phyloP scores from a whole-genome alignment of 2,888 invertebrate species.

The Diadegma fenestrale region DNA sequence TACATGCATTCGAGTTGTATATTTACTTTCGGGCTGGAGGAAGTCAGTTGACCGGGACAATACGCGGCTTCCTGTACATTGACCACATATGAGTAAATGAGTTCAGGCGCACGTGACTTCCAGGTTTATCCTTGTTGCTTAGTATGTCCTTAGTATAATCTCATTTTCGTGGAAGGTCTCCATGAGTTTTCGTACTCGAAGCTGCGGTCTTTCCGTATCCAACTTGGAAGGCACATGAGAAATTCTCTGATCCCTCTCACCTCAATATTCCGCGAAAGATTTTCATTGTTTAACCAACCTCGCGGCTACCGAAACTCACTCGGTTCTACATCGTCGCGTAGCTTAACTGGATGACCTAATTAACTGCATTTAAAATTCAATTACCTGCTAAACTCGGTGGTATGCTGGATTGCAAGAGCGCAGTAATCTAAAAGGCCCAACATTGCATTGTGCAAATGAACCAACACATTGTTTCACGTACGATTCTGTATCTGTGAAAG shows the following conservation, averaged over 20 bases:
- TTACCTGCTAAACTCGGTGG: constrained; percentile 71
- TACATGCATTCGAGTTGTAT: constrained; percentile 31
- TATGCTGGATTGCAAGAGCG: constrained; percentile 26
- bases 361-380: constrained; percentile 82
- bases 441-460: constrained; percentile 64
- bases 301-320: neutral
- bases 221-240: constrained; percentile 6
- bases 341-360: constrained; percentile 78
- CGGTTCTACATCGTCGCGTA: constrained; percentile 67
- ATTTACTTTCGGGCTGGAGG: constrained; percentile 45
- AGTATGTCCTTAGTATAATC: constrained; percentile 7
- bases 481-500: constrained; percentile 1
- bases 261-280: constrained; percentile 60
- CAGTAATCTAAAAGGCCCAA: constrained; percentile 51
- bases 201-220: constrained; percentile 21
- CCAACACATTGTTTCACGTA: constrained; percentile 30
- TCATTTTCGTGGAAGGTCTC: constrained; percentile 20
- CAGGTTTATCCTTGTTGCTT: constrained; percentile 16
- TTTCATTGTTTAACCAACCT: constrained; percentile 69
- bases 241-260: constrained; percentile 32
- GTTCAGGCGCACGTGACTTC: constrained; percentile 46
- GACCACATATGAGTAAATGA: constrained; percentile 33
- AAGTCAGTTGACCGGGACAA: constrained; percentile 44
- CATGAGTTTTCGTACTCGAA: constrained; percentile 2
- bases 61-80: constrained; percentile 36